These are phyloP conservation scores for Morone chrysops DNA, from an alignment of 2,113 vertebrate genomes.

Conservation along the genomic window DNA sequence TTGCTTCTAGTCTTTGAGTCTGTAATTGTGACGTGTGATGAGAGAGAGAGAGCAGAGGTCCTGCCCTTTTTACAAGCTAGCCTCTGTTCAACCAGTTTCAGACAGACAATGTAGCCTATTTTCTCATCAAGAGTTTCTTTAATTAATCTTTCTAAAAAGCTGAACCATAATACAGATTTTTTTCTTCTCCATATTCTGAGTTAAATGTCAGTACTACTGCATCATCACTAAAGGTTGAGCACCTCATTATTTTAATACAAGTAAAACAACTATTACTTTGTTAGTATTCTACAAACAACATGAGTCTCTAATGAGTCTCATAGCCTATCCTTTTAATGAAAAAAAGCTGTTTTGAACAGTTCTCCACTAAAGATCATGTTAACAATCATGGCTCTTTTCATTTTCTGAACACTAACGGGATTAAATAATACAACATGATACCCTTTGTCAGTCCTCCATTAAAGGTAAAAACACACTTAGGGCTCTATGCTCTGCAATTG, in stretches of 20 bases:
- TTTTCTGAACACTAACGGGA: background rate
- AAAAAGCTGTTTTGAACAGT: background rate
- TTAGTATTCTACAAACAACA: background rate
- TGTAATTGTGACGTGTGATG: background rate
- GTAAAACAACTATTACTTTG: background rate
- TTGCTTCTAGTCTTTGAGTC: conserved; percentile 8
- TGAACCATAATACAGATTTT: background rate
- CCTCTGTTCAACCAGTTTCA: background rate
- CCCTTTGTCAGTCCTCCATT: background rate
- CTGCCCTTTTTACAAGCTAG: background rate
- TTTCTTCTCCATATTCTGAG: background rate
- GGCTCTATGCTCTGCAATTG: too few relatives aligned
- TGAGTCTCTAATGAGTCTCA: background rate
- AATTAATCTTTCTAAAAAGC: background rate
- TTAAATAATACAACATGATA: background rate
- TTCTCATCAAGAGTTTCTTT: background rate
- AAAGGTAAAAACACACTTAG: background rate
- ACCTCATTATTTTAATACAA: background rate
- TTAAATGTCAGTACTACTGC: background rate
- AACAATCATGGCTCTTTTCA: background rate
- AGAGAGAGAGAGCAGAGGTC: background rate
- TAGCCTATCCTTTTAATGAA: background rate
- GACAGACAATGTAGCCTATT: background rate
- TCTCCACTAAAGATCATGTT: background rate
- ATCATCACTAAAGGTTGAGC: background rate